Evolutionary conservation across 2,888 invertebrate species (phyloP), one percentile per base, ranked within the genome.

Genomic region (Gnatocerus cornutus): DNA sequence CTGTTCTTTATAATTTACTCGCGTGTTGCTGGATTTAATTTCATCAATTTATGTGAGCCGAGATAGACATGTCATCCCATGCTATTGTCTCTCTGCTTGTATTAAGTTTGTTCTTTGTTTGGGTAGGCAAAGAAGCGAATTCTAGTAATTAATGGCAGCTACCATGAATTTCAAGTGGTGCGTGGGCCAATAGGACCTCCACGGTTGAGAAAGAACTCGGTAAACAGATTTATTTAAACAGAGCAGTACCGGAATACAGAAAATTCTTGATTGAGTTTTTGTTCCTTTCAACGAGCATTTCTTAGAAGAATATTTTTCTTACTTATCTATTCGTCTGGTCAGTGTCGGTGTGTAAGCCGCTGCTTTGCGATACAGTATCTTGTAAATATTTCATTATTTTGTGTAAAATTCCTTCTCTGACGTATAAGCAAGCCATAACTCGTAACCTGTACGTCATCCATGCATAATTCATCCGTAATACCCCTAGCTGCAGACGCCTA

Each of bases 391-490:
- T 74, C 72, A 74, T 73, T 74, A 72, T 74, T 72, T 71, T 71
- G 63, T 66, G 43, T 68, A 72, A 74, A 74, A 73, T 71, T 71
- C 68, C 72, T 64, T 43, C 66, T 65, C 50, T 59, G 64, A 68
- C 67, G 72, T 72, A 73, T 71, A 72, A 68, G 73, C 59, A 65
- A 68, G 72, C 69, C 72, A 72, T 76, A 74, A 76, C 73, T 76
- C 73, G 70, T 73, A 76, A 73, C 71, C 72, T 73, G 73, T 67
- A 71, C 70, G 58, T 71, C 67, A 67, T 39, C 61, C 62, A 71
- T 71, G 72, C 74, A 76, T 74, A 76, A 76, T 76, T 74, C 74
- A 76, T 76, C 66, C 58, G 72, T 71, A 74, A 73, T 74, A 76
- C 72, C 64, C 71, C 56, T 52, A 69, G 65, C 67, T 72, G 63